Base-by-base conservation (phyloP, 2,888 invertebrate genomes). In the Lagria hirta region DNA sequence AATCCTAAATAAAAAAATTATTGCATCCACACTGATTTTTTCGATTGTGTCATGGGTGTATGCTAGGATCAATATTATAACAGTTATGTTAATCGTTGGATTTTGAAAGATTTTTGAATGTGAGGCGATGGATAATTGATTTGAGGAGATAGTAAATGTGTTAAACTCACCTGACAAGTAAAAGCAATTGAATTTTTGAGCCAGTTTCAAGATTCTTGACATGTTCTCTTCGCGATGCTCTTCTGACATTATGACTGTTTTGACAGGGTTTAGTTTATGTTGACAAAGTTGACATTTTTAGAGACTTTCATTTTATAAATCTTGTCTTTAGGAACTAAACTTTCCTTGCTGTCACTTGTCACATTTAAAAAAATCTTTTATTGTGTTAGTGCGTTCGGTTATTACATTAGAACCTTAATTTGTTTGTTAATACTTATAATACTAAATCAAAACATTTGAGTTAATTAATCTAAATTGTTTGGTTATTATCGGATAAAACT, bases 101-200 rank as follows among this genome's bases (percentile, higher is more conserved):
- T 48, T 55, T 41, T 7, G 4, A 3, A 4, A 10, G 27, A 41
- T 55, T 58, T 45, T 29, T 55, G 49, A 55, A 55, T 57, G 48
- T 53, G 52, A 52, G 33, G 29, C 18, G 33, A 32, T 17, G 11
- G 18, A 11, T 24, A 43, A 27, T 49, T 33, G 32, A 49, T 5
- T n/a, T n/a, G n/a, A n/a, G n/a, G n/a, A 38, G 23, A 48, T 50
- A 50, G 50, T 41, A 34, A 44, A 27, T 45, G 48, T 37, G 13
- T n/a, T 40, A 4, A 21, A 37, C 16, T 42, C 35, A 47, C 38
- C 90, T 79, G 86, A 81, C 75, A 91, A 73, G 73, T 90, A 90
- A 73, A 91, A 91, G 77, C 87, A 86, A 75, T 91, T 91, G 75
- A 89, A 90, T 78, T 87, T 88, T 70, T 86, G 83, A 48, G 90